A percentile compares a stretch with the other conserved stretches of the same genome.
These are phyloP conservation scores for Cydia splendana DNA, from an alignment of 1,140 invertebrate genomes.

Conservation along the genomic window DNA sequence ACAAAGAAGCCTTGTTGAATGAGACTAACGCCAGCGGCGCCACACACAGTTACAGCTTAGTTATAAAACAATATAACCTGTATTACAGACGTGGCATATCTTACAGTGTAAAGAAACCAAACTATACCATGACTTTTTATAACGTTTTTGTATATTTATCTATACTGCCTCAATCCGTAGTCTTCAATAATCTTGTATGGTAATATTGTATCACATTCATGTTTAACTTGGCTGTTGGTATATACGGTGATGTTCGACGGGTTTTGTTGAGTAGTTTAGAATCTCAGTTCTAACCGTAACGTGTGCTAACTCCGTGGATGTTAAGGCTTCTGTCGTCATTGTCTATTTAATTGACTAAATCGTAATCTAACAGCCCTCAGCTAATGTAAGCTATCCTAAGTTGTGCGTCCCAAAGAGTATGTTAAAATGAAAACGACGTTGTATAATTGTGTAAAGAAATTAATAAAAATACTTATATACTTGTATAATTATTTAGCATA, in stretches of 20 bases:
- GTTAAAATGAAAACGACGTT: conserved; percentile 66
- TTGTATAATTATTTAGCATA: conserved; percentile 75
- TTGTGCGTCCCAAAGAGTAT: conserved; percentile 75
- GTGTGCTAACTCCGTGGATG: conserved; percentile 9
- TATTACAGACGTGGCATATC: conserved; percentile 18
- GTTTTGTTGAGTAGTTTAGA: conserved; percentile 22
- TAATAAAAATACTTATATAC: conserved; percentile 71
- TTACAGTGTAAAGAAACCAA: conserved; percentile 51
- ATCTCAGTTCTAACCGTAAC: conserved; percentile 30
- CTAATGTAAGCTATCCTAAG: conserved; percentile 65
- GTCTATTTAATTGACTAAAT: conserved; percentile 32
- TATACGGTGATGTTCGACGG: conserved; percentile 10
- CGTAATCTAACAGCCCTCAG: conserved; percentile 15
- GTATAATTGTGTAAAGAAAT: conserved; percentile 76
- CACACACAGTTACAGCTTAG: not conserved
- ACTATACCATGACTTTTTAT: conserved; percentile 62
- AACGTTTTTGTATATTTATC: conserved; percentile 54
- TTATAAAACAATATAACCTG: not conserved
- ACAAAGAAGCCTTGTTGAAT: conserved; percentile 16
- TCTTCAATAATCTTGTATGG: conserved; percentile 24
- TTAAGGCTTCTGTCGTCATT: conserved; percentile 22
- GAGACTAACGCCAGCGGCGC: not conserved
- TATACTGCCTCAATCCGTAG: conserved; percentile 30
- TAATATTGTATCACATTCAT: conserved; percentile 1
- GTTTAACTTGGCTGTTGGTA: conserved; percentile 18